A percentile compares a stretch with the other conserved stretches of the same genome.
Evolutionary conservation across 2,797 vertebrate genomes (phyloP).

Genomic region (Knipowitschia caucasica): DNA sequence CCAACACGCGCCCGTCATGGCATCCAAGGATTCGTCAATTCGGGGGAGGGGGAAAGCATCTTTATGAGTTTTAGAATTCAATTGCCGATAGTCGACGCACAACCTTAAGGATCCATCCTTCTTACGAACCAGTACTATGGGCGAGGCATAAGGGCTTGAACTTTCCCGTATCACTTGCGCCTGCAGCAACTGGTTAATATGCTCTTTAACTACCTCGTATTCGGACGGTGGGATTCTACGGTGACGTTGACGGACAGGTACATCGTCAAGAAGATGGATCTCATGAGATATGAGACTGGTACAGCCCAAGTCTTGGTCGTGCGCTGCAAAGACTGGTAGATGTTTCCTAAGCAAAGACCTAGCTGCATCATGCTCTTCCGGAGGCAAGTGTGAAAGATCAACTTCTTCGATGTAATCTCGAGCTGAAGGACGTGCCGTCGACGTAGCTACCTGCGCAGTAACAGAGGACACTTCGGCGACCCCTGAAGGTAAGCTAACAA

Average conservation of each 20-base stretch:
- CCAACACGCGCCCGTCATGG: not conserved
- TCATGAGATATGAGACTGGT: not conserved
- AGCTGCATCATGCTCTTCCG: not conserved
- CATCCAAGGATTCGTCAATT: not conserved
- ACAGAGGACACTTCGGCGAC: not conserved
- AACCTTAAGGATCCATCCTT: not conserved
- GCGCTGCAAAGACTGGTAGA: not conserved
- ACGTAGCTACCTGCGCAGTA: not conserved
- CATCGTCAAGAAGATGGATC: not conserved
- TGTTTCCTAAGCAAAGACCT: not conserved
- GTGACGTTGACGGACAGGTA: not conserved
- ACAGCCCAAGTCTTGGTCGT: not conserved
- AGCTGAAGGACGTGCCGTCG: not conserved
- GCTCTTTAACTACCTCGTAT: not conserved
- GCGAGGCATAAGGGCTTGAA: not conserved
- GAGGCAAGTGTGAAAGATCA: not conserved
- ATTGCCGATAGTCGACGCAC: not conserved
- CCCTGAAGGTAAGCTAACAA: not conserved
- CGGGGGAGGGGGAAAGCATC: not conserved
- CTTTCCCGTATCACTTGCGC: not conserved
- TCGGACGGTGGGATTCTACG: not conserved
- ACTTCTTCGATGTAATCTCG: not conserved
- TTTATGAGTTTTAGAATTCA: not conserved
- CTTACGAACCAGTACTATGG: not conserved
- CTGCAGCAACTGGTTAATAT: not conserved